Conservation (phyloP, 2,797 vertebrate genomes). For the Holocentrus rufus region DNA sequence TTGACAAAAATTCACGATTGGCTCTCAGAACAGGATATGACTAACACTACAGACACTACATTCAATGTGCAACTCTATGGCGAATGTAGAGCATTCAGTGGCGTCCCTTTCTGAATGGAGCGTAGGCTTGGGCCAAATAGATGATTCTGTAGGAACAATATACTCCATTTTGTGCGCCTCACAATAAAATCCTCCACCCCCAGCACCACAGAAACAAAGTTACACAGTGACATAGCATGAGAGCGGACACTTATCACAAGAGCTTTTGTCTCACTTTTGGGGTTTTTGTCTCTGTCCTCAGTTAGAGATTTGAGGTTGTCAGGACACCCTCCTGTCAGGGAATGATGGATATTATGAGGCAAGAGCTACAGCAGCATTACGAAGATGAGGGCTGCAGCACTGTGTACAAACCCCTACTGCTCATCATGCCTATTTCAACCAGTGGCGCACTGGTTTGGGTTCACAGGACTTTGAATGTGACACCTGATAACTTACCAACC, state of each 20-base stretch:
- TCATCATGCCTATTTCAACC: neutral
- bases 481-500: constrained; percentile 8
- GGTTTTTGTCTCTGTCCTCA: constrained; percentile 60
- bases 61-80: too few relatives aligned
- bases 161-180: constrained; percentile 68
- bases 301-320: constrained; percentile 54
- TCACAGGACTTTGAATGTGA: constrained; percentile 7
- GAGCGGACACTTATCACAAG: constrained; percentile 71
- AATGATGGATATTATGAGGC: constrained; percentile 39
- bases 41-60: too few relatives aligned
- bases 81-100: too few relatives aligned
- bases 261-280: constrained; percentile 72
- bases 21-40: neutral
- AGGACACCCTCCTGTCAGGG: constrained; percentile 43
- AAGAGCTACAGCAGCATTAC: constrained; percentile 24
- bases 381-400: neutral
- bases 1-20: constrained; percentile 28
- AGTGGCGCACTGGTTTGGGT: neutral
- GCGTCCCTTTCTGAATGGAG: constrained; percentile 27
- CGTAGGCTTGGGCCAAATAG: constrained; percentile 47
- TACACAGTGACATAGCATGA: constrained; percentile 61
- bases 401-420: constrained; percentile 28
- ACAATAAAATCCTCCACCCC: constrained; percentile 65
- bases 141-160: constrained; percentile 72
- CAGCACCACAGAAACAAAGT: constrained; percentile 50